Base-by-base conservation (phyloP, 2,888 invertebrate genomes). In the Chloromyia formosa region DNA sequence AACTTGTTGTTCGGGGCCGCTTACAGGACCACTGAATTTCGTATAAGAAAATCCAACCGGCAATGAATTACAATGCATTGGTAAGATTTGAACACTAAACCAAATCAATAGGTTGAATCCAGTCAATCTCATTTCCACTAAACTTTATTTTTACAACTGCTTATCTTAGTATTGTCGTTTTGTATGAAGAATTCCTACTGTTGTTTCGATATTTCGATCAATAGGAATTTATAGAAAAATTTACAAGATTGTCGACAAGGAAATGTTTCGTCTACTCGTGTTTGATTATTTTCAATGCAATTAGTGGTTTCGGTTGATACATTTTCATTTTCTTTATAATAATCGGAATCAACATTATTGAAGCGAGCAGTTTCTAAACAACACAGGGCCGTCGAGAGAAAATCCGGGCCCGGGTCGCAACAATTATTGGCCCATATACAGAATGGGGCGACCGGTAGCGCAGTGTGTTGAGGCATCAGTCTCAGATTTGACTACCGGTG, bases 1-100 rank as follows among this genome's bases (percentile, higher is more conserved):
- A 64, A 86, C 80, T 80, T 84, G 81, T 69, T 80, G 82, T 81
- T 84, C 86, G n/a, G 85, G 85, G 74, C 92, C 93, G 80, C 90
- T 91, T 27, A 93, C 92, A 20, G 93, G 93, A 9, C 93, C 93
- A 81, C 89, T 89, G 84, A 93, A 93, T 78, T 90, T 89, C 81
- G 90, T 89, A 83, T 90, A 93, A 5, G 92, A 92, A 81, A 89
- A 92, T 64, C 91, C 90, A 42, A 89, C 88, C 1, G 86, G 86
- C 10, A 60, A 60, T 27, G 72, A 68, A n/a, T 45, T 18, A 60
- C 68, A 69, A 12, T 53, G 5, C 49, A 49, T n/a, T 16, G 49
- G 49, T 10, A 20, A 42, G n/a, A 22, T 16, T 1, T 35, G 1
- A 42, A 40, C 23, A 40, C 16, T 16, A 62, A 40, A 5, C 10